Evolutionary conservation across 2,888 invertebrate genomes (phyloP).

Genomic region (Geophilus truncorum): DNA sequence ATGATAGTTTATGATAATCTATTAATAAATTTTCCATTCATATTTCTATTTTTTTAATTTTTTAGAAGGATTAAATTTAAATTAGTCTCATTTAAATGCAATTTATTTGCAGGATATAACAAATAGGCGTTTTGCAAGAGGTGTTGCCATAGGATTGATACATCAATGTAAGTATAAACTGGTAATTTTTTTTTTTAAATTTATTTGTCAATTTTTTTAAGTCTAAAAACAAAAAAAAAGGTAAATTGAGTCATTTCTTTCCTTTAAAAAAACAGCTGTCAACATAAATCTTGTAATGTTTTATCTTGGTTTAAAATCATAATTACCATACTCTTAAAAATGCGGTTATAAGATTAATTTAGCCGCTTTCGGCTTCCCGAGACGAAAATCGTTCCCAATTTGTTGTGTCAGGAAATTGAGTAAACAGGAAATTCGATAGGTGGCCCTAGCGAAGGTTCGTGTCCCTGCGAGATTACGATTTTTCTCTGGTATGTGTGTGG

Average conservation of each 20-base stretch:
- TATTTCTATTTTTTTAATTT: not conserved
- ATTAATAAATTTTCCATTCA: not conserved
- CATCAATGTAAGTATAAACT: not conserved
- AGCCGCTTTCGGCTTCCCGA: too few relatives aligned
- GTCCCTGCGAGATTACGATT: not conserved
- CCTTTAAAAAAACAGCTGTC: too few relatives aligned
- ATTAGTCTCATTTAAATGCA: not conserved
- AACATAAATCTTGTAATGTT: not conserved
- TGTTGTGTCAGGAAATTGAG: not conserved
- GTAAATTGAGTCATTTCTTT: not conserved
- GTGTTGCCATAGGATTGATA: slow-evolving; percentile 2
- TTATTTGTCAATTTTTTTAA: not conserved
- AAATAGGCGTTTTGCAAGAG: slow-evolving; percentile 4
- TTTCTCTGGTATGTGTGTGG: not conserved
- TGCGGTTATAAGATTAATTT: not conserved
- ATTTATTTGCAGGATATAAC: not conserved
- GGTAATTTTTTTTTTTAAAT: not conserved
- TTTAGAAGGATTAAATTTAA: too few relatives aligned
- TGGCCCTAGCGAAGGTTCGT: not conserved
- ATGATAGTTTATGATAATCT: not conserved
- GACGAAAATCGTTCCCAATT: too few relatives aligned
- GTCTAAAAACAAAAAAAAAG: not conserved
- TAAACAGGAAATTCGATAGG: slow-evolving; percentile 10
- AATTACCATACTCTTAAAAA: not conserved
- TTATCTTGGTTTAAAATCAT: not conserved